phyloP scores from a whole-genome alignment of 2,113 vertebrate species.

The Meleagris gallopavo region DNA sequence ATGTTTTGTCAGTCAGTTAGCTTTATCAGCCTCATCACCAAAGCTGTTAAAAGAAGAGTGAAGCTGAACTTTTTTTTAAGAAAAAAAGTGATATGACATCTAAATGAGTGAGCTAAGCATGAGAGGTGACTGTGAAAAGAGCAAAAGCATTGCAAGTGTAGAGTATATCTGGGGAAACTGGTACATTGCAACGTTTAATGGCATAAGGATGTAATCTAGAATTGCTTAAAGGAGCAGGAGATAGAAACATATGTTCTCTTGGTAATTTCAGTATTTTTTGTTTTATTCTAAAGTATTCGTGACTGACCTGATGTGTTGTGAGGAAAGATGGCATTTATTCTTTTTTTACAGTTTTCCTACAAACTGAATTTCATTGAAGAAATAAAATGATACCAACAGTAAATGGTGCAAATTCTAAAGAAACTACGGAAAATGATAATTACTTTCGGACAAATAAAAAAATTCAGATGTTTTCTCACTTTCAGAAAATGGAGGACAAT shows the following conservation, averaged over 20 bases:
- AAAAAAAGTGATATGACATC: background rate
- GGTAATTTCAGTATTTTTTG: background rate
- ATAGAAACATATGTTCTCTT: background rate
- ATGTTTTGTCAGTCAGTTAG: background rate
- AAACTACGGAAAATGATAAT: background rate
- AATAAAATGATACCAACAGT: background rate
- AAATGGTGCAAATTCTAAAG: background rate
- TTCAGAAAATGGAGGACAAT: background rate
- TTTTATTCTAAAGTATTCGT: background rate
- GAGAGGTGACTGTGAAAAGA: background rate
- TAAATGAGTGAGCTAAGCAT: background rate
- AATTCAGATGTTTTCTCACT: background rate
- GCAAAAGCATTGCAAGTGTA: background rate
- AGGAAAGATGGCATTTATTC: background rate
- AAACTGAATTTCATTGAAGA: background rate
- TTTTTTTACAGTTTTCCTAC: background rate
- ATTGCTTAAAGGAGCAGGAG: background rate
- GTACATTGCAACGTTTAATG: background rate
- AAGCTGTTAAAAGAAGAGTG: background rate
- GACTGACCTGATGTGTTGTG: background rate
- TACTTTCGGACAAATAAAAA: background rate
- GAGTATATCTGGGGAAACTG: background rate
- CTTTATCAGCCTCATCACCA: background rate
- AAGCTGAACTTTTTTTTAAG: background rate
- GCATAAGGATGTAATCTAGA: background rate